Evolutionary conservation across 2,113 vertebrate genomes (phyloP), one percentile per base, ranked within the genome.

Genomic region (Hydropotes inermis): DNA sequence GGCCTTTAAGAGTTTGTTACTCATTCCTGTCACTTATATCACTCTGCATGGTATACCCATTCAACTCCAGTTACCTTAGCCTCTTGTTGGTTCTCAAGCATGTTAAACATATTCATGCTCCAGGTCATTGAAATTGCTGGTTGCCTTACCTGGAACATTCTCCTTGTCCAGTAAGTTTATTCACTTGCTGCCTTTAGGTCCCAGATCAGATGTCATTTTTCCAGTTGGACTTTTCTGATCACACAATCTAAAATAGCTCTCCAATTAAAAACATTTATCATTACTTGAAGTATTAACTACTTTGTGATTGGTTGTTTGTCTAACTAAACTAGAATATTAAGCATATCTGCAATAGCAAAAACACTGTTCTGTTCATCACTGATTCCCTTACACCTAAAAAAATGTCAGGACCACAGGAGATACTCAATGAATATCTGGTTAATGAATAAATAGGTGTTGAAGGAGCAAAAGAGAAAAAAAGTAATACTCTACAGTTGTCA

Each of bases 1-100:
- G 1, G 13, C 61, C 27, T 74, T 15, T 14, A 50, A 6, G 23
- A 55, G 0, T 19, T 74, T 82, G 2, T 28, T 27, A 19, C 5
- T 74, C 4, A 64, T 84, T 84, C 10, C 15, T 54, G 14, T 30
- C 74, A 19, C 21, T 30, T 23, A 70, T 4, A 61, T 6, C 6
- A 1, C 6, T 17, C 64, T 3, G 0, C 4, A 54, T 5, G 43
- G 14, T 39, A 33, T 0, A 23, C 30, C 4, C 1, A 0, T 33
- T 89, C 19, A 43, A 1, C 5, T 79, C 47, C 47, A 61, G 6
- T 70, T 30, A 9, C 12, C 10, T 70, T 61, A 50, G 13, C 17
- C 33, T 87, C 25, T 83, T 81, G 57, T 3, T 79, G 61, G 23
- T 57, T 88, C 8, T 84, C 64, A 93, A 9, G 78, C 7, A n/a